Percentiles rank a stretch among this genome's conserved stretches.
Conservation (phyloP, 2,113 vertebrate species). For the Pollachius pollachius region DNA sequence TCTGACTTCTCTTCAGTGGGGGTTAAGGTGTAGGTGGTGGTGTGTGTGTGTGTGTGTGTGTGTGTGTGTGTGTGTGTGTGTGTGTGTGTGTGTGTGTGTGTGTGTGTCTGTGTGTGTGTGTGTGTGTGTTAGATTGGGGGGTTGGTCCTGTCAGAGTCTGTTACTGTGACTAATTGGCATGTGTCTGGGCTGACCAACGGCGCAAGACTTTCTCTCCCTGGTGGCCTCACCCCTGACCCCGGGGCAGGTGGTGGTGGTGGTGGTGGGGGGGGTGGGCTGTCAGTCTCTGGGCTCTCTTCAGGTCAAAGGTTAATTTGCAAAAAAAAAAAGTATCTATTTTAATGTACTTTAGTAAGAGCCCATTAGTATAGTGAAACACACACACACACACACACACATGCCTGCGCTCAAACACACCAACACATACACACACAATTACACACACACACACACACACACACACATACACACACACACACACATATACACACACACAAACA, state of each 20-base stretch:
- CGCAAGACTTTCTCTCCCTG: constrained; percentile 13
- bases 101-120: too few relatives aligned
- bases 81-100: neutral
- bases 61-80: too few relatives aligned
- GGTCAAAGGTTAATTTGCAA: constrained; percentile 23
- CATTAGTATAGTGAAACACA: neutral
- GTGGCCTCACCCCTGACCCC: constrained; percentile 36
- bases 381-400: constrained; percentile 4
- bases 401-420: constrained; percentile 3
- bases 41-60: neutral
- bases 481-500: neutral
- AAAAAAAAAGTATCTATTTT: neutral
- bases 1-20: constrained; percentile 30
- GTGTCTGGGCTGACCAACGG: constrained; percentile 28
- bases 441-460: neutral
- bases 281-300: constrained; percentile 8
- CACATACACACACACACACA: constrained; percentile 2
- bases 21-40: too few relatives aligned
- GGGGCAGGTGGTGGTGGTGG: constrained; percentile 5
- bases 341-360: too few relatives aligned
- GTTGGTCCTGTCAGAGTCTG: constrained; percentile 26
- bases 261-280: constrained; percentile 20
- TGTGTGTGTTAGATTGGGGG: too few relatives aligned
- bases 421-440: neutral
- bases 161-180: constrained; percentile 55